These are phyloP conservation scores for Sebastes taczanowskii DNA, from an alignment of 2,797 vertebrate species.

Conservation along the genomic window DNA sequence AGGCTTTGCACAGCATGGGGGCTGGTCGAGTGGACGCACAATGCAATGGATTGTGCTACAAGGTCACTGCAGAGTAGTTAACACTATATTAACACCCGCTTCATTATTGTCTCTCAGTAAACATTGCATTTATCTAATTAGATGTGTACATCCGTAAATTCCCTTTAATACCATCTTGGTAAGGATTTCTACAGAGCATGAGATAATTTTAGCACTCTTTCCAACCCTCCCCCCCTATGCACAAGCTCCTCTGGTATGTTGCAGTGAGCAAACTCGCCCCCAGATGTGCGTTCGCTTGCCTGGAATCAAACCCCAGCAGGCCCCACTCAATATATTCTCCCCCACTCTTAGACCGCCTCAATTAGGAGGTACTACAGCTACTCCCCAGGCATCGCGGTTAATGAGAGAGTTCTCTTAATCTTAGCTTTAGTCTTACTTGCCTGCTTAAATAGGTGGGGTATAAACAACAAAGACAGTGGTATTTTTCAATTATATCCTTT, in stretches of 20 bases:
- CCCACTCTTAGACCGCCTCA: slow-evolving; percentile 40
- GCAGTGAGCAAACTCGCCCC: background rate
- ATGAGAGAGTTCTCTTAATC: slow-evolving; percentile 62
- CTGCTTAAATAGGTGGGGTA: slow-evolving; percentile 29
- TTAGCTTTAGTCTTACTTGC: slow-evolving; percentile 48
- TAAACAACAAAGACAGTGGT: slow-evolving; percentile 41
- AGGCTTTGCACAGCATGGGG: slow-evolving; percentile 26
- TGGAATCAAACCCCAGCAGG: slow-evolving; percentile 40
- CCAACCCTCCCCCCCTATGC: background rate
- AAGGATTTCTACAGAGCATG: background rate
- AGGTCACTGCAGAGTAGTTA: slow-evolving; percentile 11
- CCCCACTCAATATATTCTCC: slow-evolving; percentile 28
- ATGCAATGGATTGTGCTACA: slow-evolving; percentile 18
- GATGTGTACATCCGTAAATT: slow-evolving; percentile 22
- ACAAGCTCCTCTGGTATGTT: background rate
- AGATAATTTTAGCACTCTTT: slow-evolving; percentile 3
- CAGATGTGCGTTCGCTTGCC: slow-evolving; percentile 19
- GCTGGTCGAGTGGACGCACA: background rate
- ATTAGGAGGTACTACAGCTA: slow-evolving; percentile 42
- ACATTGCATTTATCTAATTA: background rate
- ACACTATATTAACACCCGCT: background rate
- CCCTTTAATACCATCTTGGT: slow-evolving; percentile 1
- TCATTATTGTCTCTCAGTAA: background rate
- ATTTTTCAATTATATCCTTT: slow-evolving; percentile 45
- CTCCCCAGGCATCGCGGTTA: slow-evolving; percentile 47